A percentile compares a stretch with the other conserved stretches of the same genome.
Conservation (phyloP, 64 coral and sea anemone genomes). For the Porites lutea region DNA sequence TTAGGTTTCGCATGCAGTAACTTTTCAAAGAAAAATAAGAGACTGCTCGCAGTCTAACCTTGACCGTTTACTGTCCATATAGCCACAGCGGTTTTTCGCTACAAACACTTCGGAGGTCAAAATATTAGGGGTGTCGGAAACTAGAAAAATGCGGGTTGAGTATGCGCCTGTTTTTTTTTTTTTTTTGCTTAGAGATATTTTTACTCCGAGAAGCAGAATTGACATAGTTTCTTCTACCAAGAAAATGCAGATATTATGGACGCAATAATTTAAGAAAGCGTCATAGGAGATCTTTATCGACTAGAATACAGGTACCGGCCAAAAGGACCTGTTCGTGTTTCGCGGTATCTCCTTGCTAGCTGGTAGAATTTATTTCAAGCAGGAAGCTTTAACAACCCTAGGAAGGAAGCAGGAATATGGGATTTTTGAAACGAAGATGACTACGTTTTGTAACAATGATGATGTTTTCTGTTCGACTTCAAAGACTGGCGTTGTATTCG, state of each 20-base stretch:
- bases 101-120: too few species aligned
- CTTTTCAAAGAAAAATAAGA: too few species aligned
- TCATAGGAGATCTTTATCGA: neutral
- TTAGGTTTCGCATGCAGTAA: too few species aligned
- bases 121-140: neutral
- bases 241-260: too few species aligned
- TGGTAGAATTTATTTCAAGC: neutral
- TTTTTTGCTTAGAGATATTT: too few species aligned
- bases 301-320: constrained; percentile 34
- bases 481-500: constrained; percentile 60
- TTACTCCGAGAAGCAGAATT: too few species aligned
- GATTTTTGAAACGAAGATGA: constrained; percentile 42
- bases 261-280: neutral
- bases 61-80: too few species aligned
- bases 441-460: constrained; percentile 38
- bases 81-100: too few species aligned
- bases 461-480: constrained; percentile 43
- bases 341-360: neutral
- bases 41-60: too few species aligned
- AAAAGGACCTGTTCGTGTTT: neutral
- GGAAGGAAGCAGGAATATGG: constrained; percentile 1
- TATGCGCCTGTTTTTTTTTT: too few species aligned
- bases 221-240: too few species aligned
- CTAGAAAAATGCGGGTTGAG: too few species aligned
- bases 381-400: neutral